A percentile compares a stretch with the other conserved stretches of the same genome.
Evolutionary conservation across 1,140 invertebrate species (phyloP).

Genomic region (Choristoneura fumiferana): DNA sequence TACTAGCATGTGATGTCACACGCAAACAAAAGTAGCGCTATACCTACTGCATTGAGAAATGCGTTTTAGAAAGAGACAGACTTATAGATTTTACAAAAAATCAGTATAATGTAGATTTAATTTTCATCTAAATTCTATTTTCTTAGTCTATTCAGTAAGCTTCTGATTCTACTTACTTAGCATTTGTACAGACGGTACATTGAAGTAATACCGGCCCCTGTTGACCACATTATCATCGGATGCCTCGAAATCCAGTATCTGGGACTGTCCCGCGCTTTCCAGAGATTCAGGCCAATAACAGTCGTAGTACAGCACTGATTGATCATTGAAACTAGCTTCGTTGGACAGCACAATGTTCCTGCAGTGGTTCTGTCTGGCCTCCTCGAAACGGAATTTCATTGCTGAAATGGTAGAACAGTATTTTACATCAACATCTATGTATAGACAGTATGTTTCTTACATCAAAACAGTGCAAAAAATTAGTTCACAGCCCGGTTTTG

Average conservation of each 20-base stretch:
- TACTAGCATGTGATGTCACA: too few species aligned
- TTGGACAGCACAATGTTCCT: slow-evolving; percentile 65
- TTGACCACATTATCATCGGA: slow-evolving; percentile 48
- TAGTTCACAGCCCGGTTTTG: too few species aligned
- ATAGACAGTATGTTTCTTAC: too few species aligned
- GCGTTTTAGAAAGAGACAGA: too few species aligned
- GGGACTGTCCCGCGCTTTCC: slow-evolving; percentile 43
- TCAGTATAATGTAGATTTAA: too few species aligned
- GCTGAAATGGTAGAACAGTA: slow-evolving; percentile 42
- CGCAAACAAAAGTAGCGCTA: too few species aligned
- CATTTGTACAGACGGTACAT: slow-evolving; percentile 60
- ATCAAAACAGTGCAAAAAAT: too few species aligned
- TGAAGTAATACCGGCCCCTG: slow-evolving; percentile 63
- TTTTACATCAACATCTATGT: too few species aligned
- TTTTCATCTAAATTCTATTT: too few species aligned
- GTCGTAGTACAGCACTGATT: slow-evolving; percentile 67
- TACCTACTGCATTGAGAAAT: too few species aligned
- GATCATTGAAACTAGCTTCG: slow-evolving; percentile 53
- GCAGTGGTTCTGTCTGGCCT: slow-evolving; percentile 50
- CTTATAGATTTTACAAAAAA: too few species aligned
- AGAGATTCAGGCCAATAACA: slow-evolving; percentile 61
- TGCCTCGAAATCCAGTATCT: slow-evolving; percentile 63
- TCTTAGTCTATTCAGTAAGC: too few species aligned
- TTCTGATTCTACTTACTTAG: slow-evolving; percentile 56
- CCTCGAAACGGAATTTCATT: slow-evolving; percentile 68